These are phyloP conservation scores for Paramormyrops hopkinsi DNA, from an alignment of 2,797 vertebrate species.

Conservation along the genomic window DNA sequence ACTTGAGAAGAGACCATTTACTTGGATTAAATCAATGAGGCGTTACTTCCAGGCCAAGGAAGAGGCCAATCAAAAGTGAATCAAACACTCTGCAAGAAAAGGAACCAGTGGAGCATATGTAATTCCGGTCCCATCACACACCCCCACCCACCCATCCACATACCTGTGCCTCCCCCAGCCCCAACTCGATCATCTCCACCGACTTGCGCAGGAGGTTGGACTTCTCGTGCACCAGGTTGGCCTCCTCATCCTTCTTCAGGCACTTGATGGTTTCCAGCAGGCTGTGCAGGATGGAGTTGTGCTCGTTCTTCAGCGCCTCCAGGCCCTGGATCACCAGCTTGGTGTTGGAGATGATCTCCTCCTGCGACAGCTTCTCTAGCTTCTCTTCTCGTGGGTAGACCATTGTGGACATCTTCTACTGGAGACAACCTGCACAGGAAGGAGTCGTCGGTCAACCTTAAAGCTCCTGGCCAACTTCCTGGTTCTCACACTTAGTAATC, in stretches of 20 bases:
- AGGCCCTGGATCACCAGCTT: conserved; percentile 94
- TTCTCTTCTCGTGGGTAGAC: conserved; percentile 86
- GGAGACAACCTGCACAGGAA: conserved; percentile 50
- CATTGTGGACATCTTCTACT: conserved; percentile 79
- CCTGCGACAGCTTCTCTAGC: conserved; percentile 90
- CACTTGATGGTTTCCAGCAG: conserved; percentile 96
- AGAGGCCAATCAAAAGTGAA: neutral
- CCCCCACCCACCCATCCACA: conserved; percentile 24
- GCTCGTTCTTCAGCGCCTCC: conserved; percentile 93
- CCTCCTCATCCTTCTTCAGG: conserved; percentile 96
- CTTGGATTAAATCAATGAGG: neutral
- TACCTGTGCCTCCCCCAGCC: conserved; percentile 94
- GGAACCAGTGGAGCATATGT: conserved; percentile 22
- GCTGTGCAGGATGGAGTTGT: conserved; percentile 96
- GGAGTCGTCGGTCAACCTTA: neutral
- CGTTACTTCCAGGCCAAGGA: neutral
- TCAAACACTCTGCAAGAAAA: conserved; percentile 42
- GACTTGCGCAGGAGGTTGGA: conserved; percentile 88
- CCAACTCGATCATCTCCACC: conserved; percentile 96
- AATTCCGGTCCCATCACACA: neutral
- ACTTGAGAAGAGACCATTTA: neutral
- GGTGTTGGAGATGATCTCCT: conserved; percentile 98
- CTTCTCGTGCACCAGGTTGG: conserved; percentile 92
- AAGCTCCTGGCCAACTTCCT: neutral
- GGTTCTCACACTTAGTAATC: neutral